Evolutionary conservation across 1,140 invertebrate species (phyloP), one percentile per base, ranked within the genome.

Genomic region (Episyrphus balteatus): DNA sequence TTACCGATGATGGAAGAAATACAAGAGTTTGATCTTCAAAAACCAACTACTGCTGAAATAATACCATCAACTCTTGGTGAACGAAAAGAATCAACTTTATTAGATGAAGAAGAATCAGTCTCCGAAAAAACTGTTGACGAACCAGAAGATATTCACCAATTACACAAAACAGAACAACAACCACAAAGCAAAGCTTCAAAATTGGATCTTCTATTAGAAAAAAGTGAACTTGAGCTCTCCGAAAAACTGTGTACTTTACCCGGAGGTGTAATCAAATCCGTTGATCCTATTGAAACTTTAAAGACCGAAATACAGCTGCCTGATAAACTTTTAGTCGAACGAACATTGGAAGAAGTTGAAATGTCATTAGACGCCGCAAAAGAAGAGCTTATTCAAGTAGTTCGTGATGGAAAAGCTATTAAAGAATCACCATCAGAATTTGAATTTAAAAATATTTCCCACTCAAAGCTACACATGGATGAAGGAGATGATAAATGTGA

Each of bases 391-490:
- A 79, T 81, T 47, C 77, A 46, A 14, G 21, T 50, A 14, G 41
- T 49, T 34, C 64, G 73, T 36, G 68, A 61, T 31, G 62, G 71
- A 31, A 69, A 73, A 47, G 66, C 69, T 14, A 73, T 73, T 34
- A 80, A 84, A 60, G 78, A 83, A 52, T 82, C 81, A 0, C 79
- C 81, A 18, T 83, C 80, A 3, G 81, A 84, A 62, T 84, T 84
- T 57, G 79, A 83, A 54, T 80, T 84, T 40, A 81, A 78, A 60
- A 53, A 70, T 21, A 49, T 71, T 46, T 44, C 56, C 8, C 14
- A 44, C 31, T 9, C 40, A 1, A 33, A 33, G 15, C 32, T 37
- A 18, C 34, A 36, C 5, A 41, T 26, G 26, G 51, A 10, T 40
- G 55, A 34, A 48, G 9, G 45, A 42, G 9, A 52, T 26, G 21